Conservation (phyloP, 1,140 invertebrate genomes). For the Zaprionus davidi region DNA sequence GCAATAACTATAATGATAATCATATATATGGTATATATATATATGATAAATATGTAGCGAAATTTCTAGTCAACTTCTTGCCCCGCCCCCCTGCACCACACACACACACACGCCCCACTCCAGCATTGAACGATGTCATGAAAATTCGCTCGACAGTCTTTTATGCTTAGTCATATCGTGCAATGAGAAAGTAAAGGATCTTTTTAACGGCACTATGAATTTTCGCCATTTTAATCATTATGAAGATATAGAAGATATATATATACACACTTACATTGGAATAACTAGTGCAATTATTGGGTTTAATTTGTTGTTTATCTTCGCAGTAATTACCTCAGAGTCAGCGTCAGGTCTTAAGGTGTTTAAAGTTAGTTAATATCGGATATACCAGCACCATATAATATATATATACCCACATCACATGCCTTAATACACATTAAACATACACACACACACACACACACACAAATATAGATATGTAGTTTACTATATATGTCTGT, state of each 20-base stretch:
- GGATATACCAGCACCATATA: background rate
- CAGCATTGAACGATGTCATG: background rate
- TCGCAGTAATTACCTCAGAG: slow-evolving; percentile 63
- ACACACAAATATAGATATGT: slow-evolving; percentile 35
- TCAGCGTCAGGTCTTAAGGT: slow-evolving; percentile 53
- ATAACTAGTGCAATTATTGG: slow-evolving; percentile 51
- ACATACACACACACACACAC: slow-evolving; percentile 21
- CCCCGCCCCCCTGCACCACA: slow-evolving; percentile 45
- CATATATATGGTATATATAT: slow-evolving; percentile 41
- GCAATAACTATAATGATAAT: slow-evolving; percentile 5
- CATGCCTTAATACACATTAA: slow-evolving; percentile 21
- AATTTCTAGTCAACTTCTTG: slow-evolving; percentile 83
- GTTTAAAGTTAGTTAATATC: background rate
- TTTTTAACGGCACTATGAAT: slow-evolving; percentile 60
- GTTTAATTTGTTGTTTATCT: slow-evolving; percentile 50
- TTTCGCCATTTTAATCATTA: slow-evolving; percentile 44
- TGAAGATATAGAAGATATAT: slow-evolving; percentile 18
- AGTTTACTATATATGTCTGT: slow-evolving; percentile 12
- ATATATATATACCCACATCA: slow-evolving; percentile 3
- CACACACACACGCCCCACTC: slow-evolving; percentile 18
- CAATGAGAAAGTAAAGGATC: slow-evolving; percentile 37
- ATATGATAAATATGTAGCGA: slow-evolving; percentile 63
- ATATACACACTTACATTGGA: slow-evolving; percentile 27
- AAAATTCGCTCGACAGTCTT: slow-evolving; percentile 3
- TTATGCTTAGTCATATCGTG: background rate